These are phyloP conservation scores for Clarias magur DNA, from an alignment of 2,113 vertebrate species.

Conservation along the genomic window DNA sequence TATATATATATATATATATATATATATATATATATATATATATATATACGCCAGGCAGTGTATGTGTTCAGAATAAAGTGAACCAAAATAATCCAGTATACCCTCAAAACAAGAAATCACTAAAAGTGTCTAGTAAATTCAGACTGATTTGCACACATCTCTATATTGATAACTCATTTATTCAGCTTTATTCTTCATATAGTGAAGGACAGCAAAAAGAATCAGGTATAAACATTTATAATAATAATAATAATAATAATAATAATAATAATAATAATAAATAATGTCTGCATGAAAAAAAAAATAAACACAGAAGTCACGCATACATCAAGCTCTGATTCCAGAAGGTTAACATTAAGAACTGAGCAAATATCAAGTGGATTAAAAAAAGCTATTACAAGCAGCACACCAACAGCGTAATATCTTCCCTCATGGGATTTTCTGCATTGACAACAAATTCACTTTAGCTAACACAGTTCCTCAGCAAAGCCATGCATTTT, in stretches of 20 bases:
- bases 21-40: too few species aligned
- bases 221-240: constrained; percentile 4
- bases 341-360: constrained; percentile 19
- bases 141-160: not conserved
- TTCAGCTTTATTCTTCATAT: constrained; percentile 47
- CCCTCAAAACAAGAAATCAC: constrained; percentile 9
- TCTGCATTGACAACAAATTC: constrained; percentile 30
- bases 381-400: constrained; percentile 32
- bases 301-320: constrained; percentile 31
- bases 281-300: constrained; percentile 19
- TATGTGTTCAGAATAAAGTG: not conserved
- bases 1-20: too few species aligned
- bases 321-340: constrained; percentile 32
- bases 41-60: too few species aligned
- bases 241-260: constrained; percentile 7
- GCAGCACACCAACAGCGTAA: constrained; percentile 24
- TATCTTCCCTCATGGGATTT: constrained; percentile 22
- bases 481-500: constrained; percentile 29
- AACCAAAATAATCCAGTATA: not conserved
- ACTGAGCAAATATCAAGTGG: constrained; percentile 35
- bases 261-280: constrained; percentile 17
- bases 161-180: constrained; percentile 16
- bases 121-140: constrained; percentile 9
- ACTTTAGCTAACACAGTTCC: constrained; percentile 21
- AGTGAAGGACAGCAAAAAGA: constrained; percentile 14